Evolutionary conservation across 1,140 invertebrate species (phyloP), one percentile per base, ranked within the genome.

Genomic region (Varroa destructor): DNA sequence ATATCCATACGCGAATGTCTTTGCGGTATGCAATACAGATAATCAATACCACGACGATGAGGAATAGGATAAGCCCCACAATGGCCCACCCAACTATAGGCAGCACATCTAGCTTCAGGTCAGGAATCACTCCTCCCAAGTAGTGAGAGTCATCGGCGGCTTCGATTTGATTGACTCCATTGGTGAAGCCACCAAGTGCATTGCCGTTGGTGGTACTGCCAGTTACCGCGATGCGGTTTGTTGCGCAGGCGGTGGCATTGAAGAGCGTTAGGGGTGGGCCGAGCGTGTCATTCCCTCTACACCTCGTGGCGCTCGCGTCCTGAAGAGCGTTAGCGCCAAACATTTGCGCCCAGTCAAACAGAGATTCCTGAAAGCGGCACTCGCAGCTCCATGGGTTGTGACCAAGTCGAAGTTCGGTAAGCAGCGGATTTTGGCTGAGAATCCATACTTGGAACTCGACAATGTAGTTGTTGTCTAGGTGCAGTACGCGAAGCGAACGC

Each of bases 361-460:
- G 82, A 72, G 89, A 87, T 78, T 91, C 89, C 58, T 93, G 82
- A 79, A 91, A 93, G 77, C 89, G 87, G 80, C 91, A 95, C 67
- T 89, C 87, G 77, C 91, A 95, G 43, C 87, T 89, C 90, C 90
- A 93, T 1, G 84, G 84, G 78, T 95, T 95, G 71, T 86, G 84
- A 0, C 87, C 87, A 6, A 95, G 80, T 0, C 85, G 85, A 12
- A 93, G 78, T 73, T 88, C 84, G 55, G 82, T 84, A 72, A 95
- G 80, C 55, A 85, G 83, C 6, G 83, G 81, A 78, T 90, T 89
- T 54, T 86, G 80, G 51, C 85, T 85, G 61, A 92, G 83, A 76
- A 87, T 88, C 90, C 89, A 93, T 10, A 93, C 86, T 56, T 89
- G 85, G 79, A 90, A 89, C 36, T 86, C 86, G 8, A 87, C 84